Evolutionary conservation across 2,797 vertebrate species (phyloP).

Genomic region (Coendou prehensilis): DNA sequence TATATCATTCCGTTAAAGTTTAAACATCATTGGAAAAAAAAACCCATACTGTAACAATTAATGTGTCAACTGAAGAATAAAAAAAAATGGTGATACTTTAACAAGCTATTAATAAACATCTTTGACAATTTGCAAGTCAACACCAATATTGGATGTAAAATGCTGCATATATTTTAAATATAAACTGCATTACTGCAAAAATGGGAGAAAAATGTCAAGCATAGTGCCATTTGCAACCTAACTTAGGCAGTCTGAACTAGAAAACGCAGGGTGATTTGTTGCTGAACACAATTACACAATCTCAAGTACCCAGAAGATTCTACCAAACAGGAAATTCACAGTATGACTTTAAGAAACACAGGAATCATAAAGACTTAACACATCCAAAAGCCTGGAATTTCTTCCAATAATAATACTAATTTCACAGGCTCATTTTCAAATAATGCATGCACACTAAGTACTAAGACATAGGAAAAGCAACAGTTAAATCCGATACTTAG

Average conservation of each 20-base stretch:
- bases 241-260: conserved; percentile 72
- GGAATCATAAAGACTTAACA: conserved; percentile 72
- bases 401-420: conserved; percentile 34
- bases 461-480: neutral
- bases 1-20: neutral
- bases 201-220: conserved; percentile 39
- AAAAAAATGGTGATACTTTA: neutral
- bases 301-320: conserved; percentile 86
- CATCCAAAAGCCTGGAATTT: conserved; percentile 67
- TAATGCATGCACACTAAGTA: conserved; percentile 11
- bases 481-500: neutral
- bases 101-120: conserved; percentile 32
- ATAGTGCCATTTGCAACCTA: conserved; percentile 56
- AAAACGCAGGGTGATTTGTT: conserved; percentile 78
- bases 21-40: conserved; percentile 37
- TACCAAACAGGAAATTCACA: conserved; percentile 89
- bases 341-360: conserved; percentile 81
- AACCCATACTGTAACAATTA: conserved; percentile 9
- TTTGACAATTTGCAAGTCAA: conserved; percentile 62
- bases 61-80: conserved; percentile 50
- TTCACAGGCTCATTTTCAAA: conserved; percentile 45
- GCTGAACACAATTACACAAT: conserved; percentile 87
- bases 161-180: conserved; percentile 50
- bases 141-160: neutral
- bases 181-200: neutral